These are phyloP conservation scores for Endotricha flammealis DNA, from an alignment of 2,888 invertebrate species.

Conservation along the genomic window DNA sequence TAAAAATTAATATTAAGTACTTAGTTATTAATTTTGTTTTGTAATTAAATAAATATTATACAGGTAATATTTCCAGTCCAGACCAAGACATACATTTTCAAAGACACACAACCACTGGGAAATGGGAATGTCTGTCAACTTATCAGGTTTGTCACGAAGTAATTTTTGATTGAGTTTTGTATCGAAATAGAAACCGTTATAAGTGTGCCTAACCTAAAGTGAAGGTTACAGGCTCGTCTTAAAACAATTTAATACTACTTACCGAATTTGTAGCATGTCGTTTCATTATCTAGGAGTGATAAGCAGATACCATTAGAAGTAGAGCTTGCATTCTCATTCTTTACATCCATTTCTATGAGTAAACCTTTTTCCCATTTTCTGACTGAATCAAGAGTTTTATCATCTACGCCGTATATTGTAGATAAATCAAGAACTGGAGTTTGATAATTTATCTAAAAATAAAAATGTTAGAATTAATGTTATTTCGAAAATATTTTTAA, in stretches of 20 bases:
- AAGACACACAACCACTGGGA: too few species aligned
- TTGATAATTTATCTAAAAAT: conserved; percentile 52
- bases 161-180: too few species aligned
- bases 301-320: neutral
- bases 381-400: conserved; percentile 34
- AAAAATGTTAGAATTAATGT: conserved; percentile 4
- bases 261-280: conserved; percentile 54
- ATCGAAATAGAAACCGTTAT: too few species aligned
- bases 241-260: conserved; percentile 21
- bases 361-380: conserved; percentile 43
- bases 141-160: too few species aligned
- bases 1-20: too few species aligned
- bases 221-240: neutral
- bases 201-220: too few species aligned
- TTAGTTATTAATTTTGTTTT: too few species aligned
- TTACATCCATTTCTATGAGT: conserved; percentile 24
- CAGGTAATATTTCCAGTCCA: too few species aligned
- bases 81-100: too few species aligned
- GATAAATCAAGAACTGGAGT: conserved; percentile 57
- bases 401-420: conserved; percentile 51
- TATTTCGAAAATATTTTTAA: too few species aligned
- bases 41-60: too few species aligned
- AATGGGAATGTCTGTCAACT: too few species aligned
- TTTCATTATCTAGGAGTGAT: conserved; percentile 25
- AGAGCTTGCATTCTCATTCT: conserved; percentile 12